Evolutionary conservation across 2,113 vertebrate genomes (phyloP).

Genomic region (Procavia capensis): DNA sequence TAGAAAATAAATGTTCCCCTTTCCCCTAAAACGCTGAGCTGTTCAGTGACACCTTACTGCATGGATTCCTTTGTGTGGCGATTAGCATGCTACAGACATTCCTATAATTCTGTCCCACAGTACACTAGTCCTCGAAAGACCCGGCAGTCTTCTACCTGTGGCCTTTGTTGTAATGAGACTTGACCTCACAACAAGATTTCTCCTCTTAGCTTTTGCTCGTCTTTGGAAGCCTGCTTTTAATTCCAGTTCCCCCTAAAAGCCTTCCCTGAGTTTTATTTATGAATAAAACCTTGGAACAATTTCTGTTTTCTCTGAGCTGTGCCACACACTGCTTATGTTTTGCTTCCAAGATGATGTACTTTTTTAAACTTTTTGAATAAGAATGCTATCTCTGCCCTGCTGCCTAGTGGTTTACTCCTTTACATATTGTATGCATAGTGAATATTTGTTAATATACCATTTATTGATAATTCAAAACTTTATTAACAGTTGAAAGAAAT

Average conservation of each 20-base stretch:
- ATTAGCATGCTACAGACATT: background rate
- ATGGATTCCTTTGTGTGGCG: background rate
- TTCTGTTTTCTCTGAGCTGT: background rate
- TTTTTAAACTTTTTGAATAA: background rate
- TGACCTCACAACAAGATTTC: background rate
- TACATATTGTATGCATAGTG: background rate
- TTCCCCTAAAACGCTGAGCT: background rate
- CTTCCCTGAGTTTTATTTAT: background rate
- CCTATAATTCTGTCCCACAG: background rate
- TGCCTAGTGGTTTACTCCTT: background rate
- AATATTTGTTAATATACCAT: background rate
- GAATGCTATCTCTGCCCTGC: background rate
- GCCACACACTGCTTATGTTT: background rate
- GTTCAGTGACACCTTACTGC: background rate
- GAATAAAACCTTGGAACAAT: background rate
- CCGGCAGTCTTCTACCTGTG: background rate
- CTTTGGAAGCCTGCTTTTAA: background rate
- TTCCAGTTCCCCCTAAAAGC: background rate
- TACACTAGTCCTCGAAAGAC: background rate
- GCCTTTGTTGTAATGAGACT: background rate
- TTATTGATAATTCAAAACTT: conserved; percentile 34
- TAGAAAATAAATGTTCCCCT: background rate
- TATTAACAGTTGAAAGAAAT: conserved; percentile 1
- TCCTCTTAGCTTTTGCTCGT: conserved; percentile 23
- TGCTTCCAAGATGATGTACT: conserved; percentile 2